Evolutionary conservation across 2,113 vertebrate species (phyloP).

Genomic region (Xiphophorus maculatus): DNA sequence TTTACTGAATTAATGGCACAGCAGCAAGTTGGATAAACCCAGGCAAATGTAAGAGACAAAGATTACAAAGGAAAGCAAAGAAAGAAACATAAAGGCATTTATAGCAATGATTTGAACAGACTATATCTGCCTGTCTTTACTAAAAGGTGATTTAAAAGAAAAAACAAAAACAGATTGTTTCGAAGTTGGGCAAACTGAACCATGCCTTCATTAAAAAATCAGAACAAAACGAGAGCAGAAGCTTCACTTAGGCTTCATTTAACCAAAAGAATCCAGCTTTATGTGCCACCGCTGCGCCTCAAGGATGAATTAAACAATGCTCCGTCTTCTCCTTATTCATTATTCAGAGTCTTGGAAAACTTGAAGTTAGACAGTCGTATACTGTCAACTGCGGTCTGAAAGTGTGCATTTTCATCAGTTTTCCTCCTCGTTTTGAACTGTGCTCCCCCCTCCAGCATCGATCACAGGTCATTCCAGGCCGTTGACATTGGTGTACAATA

Average conservation of each 20-base stretch:
- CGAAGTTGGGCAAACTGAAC: background rate
- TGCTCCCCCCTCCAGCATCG: background rate
- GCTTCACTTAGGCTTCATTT: background rate
- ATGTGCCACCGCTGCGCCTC: constrained; percentile 1
- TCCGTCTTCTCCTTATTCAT: constrained; percentile 20
- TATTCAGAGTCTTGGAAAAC: constrained; percentile 1
- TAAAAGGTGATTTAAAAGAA: background rate
- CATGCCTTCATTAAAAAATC: background rate
- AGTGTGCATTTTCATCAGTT: background rate
- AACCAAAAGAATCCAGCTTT: constrained; percentile 11
- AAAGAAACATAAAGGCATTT: no score
- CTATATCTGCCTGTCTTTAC: background rate
- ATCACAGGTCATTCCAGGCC: background rate
- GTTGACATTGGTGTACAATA: background rate
- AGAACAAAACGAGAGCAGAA: background rate
- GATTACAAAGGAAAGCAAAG: no score
- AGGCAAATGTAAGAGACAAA: no score
- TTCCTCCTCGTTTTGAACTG: background rate
- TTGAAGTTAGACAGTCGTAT: background rate
- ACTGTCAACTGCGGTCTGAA: constrained; percentile 3
- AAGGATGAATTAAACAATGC: constrained; percentile 29
- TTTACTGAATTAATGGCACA: no score
- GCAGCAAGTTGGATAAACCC: no score
- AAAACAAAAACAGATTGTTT: background rate
- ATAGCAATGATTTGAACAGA: background rate